Evolutionary conservation across 2,888 invertebrate genomes (phyloP).

Genomic region (Drosophila hamatofila): DNA sequence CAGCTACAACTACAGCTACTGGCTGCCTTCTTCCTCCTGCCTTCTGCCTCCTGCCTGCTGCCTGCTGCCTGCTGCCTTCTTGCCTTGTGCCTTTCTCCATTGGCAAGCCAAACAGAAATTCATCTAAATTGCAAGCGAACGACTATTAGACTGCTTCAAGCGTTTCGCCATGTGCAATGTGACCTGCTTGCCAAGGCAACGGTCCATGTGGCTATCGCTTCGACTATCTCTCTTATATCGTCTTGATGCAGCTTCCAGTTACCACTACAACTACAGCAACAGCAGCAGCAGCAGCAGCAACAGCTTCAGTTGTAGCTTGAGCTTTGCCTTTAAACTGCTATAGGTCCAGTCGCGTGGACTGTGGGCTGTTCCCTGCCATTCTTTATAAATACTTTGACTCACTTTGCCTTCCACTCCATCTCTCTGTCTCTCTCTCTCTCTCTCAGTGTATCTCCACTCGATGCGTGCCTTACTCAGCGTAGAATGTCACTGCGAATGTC

Average conservation of each 20-base stretch:
- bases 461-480: background rate
- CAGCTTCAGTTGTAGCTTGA: conserved; percentile 8
- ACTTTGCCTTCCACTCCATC: background rate
- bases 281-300: too few species aligned
- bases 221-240: conserved; percentile 55
- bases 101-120: conserved; percentile 53
- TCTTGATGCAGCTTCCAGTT: conserved; percentile 34
- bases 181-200: conserved; percentile 59
- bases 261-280: too few species aligned
- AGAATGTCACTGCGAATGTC: conserved; percentile 63
- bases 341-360: conserved; percentile 16
- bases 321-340: conserved; percentile 14
- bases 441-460: background rate
- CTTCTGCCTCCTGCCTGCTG: background rate
- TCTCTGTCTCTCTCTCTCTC: background rate
- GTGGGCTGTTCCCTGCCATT: conserved; percentile 36
- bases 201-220: conserved; percentile 47
- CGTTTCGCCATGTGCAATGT: conserved; percentile 35
- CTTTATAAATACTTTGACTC: conserved; percentile 54
- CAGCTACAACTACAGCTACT: conserved; percentile 10
- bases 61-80: background rate
- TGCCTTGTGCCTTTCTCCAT: conserved; percentile 4
- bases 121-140: conserved; percentile 64
- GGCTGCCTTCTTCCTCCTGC: background rate
- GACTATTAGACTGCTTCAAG: conserved; percentile 53